A percentile compares a stretch with the other conserved stretches of the same genome.
These are phyloP conservation scores for Agrotis ipsilon DNA, from an alignment of 2,888 invertebrate species.

Conservation along the genomic window DNA sequence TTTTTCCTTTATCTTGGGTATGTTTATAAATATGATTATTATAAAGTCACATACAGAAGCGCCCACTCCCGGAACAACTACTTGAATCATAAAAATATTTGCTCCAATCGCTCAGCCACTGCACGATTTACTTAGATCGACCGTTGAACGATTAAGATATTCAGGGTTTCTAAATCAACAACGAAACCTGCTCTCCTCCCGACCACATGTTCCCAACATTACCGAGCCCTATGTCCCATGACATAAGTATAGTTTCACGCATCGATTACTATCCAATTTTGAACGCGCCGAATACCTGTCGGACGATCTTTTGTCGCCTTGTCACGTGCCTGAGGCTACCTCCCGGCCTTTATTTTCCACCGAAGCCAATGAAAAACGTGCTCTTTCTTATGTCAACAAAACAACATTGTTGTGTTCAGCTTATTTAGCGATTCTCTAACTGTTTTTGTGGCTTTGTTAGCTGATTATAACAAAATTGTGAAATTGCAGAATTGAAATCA, in stretches of 20 bases:
- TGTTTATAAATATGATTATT: no score
- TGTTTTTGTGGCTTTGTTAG: conserved; percentile 50
- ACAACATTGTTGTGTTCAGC: conserved; percentile 67
- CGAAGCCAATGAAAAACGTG: conserved; percentile 79
- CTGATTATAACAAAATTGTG: conserved; percentile 41
- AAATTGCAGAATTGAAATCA: conserved; percentile 7
- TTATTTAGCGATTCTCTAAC: conserved; percentile 65
- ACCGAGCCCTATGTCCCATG: conserved; percentile 59
- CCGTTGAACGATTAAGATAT: neutral
- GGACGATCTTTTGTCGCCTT: conserved; percentile 85
- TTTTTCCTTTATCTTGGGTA: no score
- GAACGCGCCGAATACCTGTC: conserved; percentile 85
- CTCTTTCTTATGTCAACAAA: conserved; percentile 75
- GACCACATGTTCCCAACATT: conserved; percentile 39
- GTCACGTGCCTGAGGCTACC: conserved; percentile 81
- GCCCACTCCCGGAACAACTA: no score
- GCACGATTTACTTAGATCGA: neutral
- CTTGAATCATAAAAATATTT: no score
- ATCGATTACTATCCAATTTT: conserved; percentile 89
- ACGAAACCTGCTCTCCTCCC: neutral
- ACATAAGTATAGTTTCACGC: conserved; percentile 81
- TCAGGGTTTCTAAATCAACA: neutral
- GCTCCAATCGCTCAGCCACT: no score
- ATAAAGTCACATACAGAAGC: no score
- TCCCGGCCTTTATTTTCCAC: conserved; percentile 77